Conservation (phyloP, 2,113 vertebrate species). For the Nyctereutes procyonoides region DNA sequence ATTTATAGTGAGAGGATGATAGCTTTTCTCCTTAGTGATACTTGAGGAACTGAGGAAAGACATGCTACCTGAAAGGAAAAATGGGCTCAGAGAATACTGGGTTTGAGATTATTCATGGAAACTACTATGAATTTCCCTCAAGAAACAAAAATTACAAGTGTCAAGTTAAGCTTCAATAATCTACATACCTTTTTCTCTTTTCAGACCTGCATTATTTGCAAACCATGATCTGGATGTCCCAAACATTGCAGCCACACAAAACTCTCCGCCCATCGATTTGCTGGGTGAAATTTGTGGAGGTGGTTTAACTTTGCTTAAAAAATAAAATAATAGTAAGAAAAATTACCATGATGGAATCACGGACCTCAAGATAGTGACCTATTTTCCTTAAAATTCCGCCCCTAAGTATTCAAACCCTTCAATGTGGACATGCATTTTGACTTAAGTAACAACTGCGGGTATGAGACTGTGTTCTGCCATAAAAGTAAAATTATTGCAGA, state of each 20-base stretch:
- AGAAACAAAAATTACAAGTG: background rate
- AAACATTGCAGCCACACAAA: slow-evolving; percentile 95
- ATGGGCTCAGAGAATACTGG: background rate
- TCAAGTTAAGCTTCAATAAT: background rate
- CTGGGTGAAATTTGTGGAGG: slow-evolving; percentile 98
- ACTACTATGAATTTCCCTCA: background rate
- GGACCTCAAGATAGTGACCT: background rate
- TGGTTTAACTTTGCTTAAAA: slow-evolving; percentile 96
- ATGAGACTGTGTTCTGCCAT: background rate
- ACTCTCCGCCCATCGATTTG: slow-evolving; percentile 97
- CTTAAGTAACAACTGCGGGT: background rate
- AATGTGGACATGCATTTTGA: slow-evolving; percentile 59
- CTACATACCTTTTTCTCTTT: slow-evolving; percentile 96
- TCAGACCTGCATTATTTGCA: slow-evolving; percentile 95
- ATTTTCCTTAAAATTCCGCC: slow-evolving; percentile 14
- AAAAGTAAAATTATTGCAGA: slow-evolving; percentile 50
- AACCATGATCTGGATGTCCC: slow-evolving; percentile 97
- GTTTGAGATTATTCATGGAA: background rate
- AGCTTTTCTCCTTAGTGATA: background rate
- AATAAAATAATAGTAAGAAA: slow-evolving; percentile 79
- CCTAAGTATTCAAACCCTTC: background rate
- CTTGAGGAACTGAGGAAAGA: background rate
- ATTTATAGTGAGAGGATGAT: background rate
- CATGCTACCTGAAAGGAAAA: background rate
- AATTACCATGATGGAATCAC: slow-evolving; percentile 64